Evolutionary conservation across 2,888 invertebrate species (phyloP), one percentile per base, ranked within the genome.

Genomic region (Acholoe squamosa): DNA sequence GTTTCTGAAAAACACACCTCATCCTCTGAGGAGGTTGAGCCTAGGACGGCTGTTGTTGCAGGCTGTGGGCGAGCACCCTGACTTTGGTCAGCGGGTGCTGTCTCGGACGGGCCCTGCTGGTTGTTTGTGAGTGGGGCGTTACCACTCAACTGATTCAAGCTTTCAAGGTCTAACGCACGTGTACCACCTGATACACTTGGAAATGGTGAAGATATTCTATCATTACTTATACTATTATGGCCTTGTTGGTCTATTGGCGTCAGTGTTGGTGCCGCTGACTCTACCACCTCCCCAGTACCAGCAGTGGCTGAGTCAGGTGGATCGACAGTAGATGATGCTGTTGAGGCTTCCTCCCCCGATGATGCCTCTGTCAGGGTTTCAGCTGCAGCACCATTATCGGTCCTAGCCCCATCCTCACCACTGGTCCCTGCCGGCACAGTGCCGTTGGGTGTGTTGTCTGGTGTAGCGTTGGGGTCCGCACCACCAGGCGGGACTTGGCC

Each of bases 81-180:
- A 25, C 28, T 34, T 43, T 3, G 43, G 43, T 43, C 43, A 43
- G 43, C 3, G 10, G 43, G 43, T 43, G 10, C 5, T 10, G 43
- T 43, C 43, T 43, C 43, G 3, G 43, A 43, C 43, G 43, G 10
- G 5, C 43, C 43, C 10, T 3, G 3, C 5, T 3, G 43, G 43
- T 43, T 43, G 10, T 43, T 43, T 3, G 43, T 43, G 43, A 43
- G 43, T 43, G 43, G 80, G 1, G 43, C n/a, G 80, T 43, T 43
- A 12, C 33, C 33, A 19, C 34, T 43, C 80, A 80, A 43, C 34
- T 12, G 80, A 25, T 80, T 80, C 80, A 80, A 80, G 80, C 80
- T 33, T 43, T 33, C 19, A 19, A 80, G 43, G 80, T 80, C 80
- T 43, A 80, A 34, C 34, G 34, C 80, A 10, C 25, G 33, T 22